Base-by-base conservation (phyloP, 2,113 vertebrate genomes). In the Aspiorhynchus laticeps region DNA sequence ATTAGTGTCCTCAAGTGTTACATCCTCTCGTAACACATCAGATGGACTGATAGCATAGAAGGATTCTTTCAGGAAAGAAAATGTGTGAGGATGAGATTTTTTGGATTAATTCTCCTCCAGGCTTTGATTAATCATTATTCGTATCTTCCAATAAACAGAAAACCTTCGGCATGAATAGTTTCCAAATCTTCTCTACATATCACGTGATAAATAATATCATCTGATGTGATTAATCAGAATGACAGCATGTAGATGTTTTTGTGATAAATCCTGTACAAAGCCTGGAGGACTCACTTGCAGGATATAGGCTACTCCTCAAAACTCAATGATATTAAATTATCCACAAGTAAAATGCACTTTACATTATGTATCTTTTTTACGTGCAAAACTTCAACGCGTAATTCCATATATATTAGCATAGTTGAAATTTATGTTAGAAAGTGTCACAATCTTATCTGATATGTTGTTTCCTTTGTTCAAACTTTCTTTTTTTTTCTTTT, bases 1-100 rank as follows among this genome's bases (percentile, higher is more conserved):
- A 95, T 96, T 96, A 95, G 95, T 94, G 92, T 92, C 90, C 93
- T 96, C 92, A 90, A 97, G 96, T 95, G 94, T 93, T 94, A 92
- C 93, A 91, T 77, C 91, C 88, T 88, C 92, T 91, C 28, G 28
- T 12, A 36, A 59, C 51, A 28, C 11, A 80, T 36, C 78, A 15
- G 82, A 84, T 38, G 41, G 33, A 38, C 17, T 21, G 65, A 69
- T 51, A 33, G 26, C 7, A 83, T 0, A 75, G 48, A 59, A 26
- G 12, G 48, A 74, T 74, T 75, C 28, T 56, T 36, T 56, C 12
- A 36, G 5, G 26, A 51, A 83, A 48, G 61, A 79, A 51, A 79
- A 56, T 51, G n/a, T 51, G 41, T 61, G 24, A 71, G 67, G 19
- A 73, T n/a, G 31, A 61, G 73, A 77, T 77, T 36, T 31, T 31